Conservation (phyloP, 2,113 vertebrate genomes). For the Castor canadensis region DNA sequence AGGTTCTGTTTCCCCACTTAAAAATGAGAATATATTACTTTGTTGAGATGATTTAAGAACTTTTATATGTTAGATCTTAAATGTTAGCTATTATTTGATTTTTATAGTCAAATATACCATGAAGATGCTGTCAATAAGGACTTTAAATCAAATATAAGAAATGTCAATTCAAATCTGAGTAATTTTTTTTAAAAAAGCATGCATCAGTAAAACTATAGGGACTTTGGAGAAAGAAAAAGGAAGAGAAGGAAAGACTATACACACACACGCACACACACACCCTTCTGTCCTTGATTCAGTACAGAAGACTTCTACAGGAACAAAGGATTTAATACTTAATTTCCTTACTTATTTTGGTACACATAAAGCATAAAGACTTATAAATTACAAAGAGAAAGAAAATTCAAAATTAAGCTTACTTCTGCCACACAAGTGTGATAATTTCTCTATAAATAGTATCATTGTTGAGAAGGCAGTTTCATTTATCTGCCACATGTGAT, state of each 20-base stretch:
- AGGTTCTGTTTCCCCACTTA: neutral
- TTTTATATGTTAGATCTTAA: neutral
- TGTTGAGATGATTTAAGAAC: neutral
- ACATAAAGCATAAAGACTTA: neutral
- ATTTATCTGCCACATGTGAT: slow-evolving; percentile 93
- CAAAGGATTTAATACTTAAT: neutral
- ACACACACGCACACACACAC: neutral
- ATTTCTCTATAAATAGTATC: slow-evolving; percentile 98
- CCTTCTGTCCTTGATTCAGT: neutral
- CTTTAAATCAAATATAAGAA: slow-evolving; percentile 12
- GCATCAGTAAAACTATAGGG: neutral
- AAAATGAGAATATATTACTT: neutral
- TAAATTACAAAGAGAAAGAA: slow-evolving; percentile 7
- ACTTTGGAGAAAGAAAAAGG: no score
- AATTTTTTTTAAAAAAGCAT: neutral
- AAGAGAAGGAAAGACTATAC: neutral
- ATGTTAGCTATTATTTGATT: neutral
- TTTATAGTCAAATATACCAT: slow-evolving; percentile 15
- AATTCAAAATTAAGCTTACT: slow-evolving; percentile 80
- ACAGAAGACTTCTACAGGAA: neutral
- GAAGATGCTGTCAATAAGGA: neutral
- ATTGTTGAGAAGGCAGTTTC: slow-evolving; percentile 93
- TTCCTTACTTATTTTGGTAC: neutral
- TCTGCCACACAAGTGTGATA: slow-evolving; percentile 97
- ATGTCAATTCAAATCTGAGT: neutral